Percentiles rank a stretch among this genome's conserved stretches.
Conservation (phyloP, 2,113 vertebrate species). For the Carassius carassius region DNA sequence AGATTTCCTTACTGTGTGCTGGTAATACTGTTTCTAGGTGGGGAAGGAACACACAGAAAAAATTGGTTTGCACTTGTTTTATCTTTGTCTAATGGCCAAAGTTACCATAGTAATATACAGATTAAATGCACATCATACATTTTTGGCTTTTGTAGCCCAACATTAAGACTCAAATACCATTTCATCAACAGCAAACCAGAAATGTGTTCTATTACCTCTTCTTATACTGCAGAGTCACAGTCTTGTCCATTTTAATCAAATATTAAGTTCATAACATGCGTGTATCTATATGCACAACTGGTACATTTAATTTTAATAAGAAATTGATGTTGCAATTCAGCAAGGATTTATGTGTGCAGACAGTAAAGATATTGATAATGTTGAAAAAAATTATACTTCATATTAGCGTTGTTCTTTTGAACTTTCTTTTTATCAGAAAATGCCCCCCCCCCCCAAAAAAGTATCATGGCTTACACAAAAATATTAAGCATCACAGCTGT, state of each 20-base stretch:
- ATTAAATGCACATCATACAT: background rate
- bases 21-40: slow-evolving; percentile 34
- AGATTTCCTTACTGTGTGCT: background rate
- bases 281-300: too few relatives aligned
- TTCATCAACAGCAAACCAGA: too few relatives aligned
- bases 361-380: background rate
- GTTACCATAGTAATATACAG: background rate
- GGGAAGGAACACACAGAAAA: background rate
- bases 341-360: background rate
- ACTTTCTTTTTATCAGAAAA: too few relatives aligned
- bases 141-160: background rate
- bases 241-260: too few relatives aligned
- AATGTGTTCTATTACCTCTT: too few relatives aligned
- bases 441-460: too few relatives aligned
- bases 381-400: too few relatives aligned
- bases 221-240: too few relatives aligned
- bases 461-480: too few relatives aligned
- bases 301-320: too few relatives aligned
- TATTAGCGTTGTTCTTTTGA: too few relatives aligned
- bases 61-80: background rate
- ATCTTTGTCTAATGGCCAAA: background rate
- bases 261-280: background rate
- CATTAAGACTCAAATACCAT: background rate
- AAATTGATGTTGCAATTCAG: background rate
- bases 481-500: too few relatives aligned